Conservation (phyloP, 2,113 vertebrate species). For the Leptobrachium ailaonicum region DNA sequence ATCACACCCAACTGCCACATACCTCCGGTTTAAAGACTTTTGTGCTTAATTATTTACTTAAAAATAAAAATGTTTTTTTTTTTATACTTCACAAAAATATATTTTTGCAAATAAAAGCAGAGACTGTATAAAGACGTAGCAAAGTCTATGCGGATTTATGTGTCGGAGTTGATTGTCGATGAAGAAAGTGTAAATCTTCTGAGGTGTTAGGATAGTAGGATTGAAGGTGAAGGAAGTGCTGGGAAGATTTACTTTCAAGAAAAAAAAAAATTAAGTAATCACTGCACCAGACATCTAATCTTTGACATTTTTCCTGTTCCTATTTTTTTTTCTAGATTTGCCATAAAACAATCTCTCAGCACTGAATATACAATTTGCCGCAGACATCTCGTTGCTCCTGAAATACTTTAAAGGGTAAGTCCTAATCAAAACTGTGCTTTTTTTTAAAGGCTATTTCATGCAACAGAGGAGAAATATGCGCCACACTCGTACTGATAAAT, state of each 20-base stretch:
- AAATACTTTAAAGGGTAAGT: slow-evolving; percentile 38
- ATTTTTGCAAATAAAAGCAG: background rate
- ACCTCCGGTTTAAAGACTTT: no score
- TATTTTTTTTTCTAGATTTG: slow-evolving; percentile 35
- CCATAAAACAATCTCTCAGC: slow-evolving; percentile 31
- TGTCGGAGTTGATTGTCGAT: slow-evolving; percentile 34
- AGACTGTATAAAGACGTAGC: slow-evolving; percentile 1
- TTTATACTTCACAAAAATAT: no score
- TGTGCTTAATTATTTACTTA: no score
- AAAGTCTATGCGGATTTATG: slow-evolving; percentile 38
- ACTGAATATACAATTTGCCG: slow-evolving; percentile 31
- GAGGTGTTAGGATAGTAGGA: slow-evolving; percentile 41
- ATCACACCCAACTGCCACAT: no score
- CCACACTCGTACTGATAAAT: background rate
- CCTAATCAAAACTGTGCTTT: slow-evolving; percentile 14
- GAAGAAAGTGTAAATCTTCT: slow-evolving; percentile 37
- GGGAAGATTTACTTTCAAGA: slow-evolving; percentile 39
- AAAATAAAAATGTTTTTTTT: no score
- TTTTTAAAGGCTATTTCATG: slow-evolving; percentile 16
- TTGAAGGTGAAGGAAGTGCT: slow-evolving; percentile 13
- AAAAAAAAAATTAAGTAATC: slow-evolving; percentile 39
- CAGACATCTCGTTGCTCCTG: slow-evolving; percentile 10
- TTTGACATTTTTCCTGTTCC: slow-evolving; percentile 5
- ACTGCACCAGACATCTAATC: slow-evolving; percentile 25
- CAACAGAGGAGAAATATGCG: background rate